These are phyloP conservation scores for Tenthredo scrophulariae DNA, from an alignment of 2,888 invertebrate genomes.

Conservation along the genomic window DNA sequence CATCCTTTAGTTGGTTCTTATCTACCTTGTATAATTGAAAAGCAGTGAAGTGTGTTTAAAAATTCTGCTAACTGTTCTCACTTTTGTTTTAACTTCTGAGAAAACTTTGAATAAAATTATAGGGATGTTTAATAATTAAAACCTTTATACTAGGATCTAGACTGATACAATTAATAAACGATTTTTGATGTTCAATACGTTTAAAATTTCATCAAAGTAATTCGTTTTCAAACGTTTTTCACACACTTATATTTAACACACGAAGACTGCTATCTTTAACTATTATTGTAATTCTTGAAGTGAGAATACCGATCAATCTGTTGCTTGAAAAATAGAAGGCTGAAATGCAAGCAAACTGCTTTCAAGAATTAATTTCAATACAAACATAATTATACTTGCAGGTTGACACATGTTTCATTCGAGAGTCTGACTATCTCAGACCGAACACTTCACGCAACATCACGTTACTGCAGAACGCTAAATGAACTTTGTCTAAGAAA, in stretches of 20 bases:
- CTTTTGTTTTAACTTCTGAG: not conserved
- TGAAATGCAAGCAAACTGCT: not conserved
- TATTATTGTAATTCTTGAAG: not conserved
- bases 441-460: constrained; percentile 53
- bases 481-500: constrained; percentile 56
- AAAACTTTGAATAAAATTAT: not conserved
- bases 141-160: not conserved
- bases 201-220: not conserved
- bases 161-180: not conserved
- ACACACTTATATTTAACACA: not conserved
- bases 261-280: not conserved
- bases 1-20: not conserved
- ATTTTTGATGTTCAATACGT: not conserved
- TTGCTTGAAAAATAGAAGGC: not conserved
- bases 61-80: not conserved
- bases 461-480: constrained; percentile 53
- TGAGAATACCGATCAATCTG: not conserved
- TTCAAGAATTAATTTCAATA: not conserved
- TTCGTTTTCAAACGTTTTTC: not conserved
- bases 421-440: constrained; percentile 57
- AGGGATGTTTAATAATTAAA: not conserved
- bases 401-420: constrained; percentile 55
- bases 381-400: constrained; percentile 14
- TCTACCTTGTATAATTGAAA: not conserved
- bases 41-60: not conserved